Percentiles rank a stretch among this genome's conserved stretches.
These are phyloP conservation scores for Montipora cactus DNA, from an alignment of 64 coral and sea anemone species.

Conservation along the genomic window DNA sequence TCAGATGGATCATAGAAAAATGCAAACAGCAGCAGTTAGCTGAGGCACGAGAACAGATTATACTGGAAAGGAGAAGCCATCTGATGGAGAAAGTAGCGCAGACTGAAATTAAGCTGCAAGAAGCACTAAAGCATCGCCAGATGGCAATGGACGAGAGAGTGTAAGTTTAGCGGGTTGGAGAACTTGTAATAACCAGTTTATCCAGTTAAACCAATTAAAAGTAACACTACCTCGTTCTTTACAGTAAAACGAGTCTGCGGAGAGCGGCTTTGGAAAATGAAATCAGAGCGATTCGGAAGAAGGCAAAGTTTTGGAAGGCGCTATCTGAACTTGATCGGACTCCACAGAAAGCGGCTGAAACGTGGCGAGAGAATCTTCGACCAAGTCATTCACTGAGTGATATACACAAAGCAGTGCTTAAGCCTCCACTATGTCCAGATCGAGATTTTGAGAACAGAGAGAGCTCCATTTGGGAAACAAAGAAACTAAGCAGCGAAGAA, in stretches of 20 bases:
- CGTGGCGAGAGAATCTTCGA: slow-evolving; percentile 26
- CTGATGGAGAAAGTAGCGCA: slow-evolving; percentile 13
- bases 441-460: background rate
- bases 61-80: background rate
- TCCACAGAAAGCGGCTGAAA: background rate
- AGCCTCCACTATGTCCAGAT: background rate
- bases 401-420: background rate
- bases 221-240: background rate
- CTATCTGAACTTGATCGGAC: background rate
- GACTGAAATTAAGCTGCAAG: background rate
- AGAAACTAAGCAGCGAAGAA: background rate
- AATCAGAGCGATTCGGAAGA: background rate
- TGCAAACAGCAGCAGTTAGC: slow-evolving; percentile 1
- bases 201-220: background rate
- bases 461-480: background rate
- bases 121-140: background rate
- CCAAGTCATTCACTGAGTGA: slow-evolving; percentile 8
- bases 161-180: background rate
- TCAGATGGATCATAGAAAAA: background rate
- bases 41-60: background rate
- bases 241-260: background rate
- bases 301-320: background rate
- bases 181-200: no score
- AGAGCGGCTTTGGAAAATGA: background rate
- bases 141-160: background rate